Conservation (phyloP, 1,140 invertebrate species). For the Hyphantria cunea region DNA sequence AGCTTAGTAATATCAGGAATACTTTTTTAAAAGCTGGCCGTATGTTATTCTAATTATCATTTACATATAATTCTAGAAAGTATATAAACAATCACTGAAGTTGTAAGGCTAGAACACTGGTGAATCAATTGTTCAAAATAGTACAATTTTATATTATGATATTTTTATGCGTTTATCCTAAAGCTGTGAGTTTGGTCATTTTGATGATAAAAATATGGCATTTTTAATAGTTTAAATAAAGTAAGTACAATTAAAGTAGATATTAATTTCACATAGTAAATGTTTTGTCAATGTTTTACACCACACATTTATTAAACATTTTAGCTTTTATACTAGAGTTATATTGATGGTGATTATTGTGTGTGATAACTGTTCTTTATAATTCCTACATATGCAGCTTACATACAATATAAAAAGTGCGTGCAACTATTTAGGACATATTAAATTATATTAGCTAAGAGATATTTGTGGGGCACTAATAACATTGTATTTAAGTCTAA, state of each 20-base stretch:
- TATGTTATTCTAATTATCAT: no score
- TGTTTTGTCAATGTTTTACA: neutral
- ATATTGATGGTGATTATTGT: neutral
- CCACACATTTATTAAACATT: neutral
- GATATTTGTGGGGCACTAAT: no score
- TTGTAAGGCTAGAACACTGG: neutral
- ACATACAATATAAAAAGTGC: neutral
- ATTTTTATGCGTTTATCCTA: neutral
- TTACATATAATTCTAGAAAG: no score
- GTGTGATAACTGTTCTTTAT: neutral
- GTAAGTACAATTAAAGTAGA: neutral
- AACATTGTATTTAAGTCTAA: no score
- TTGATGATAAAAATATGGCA: neutral
- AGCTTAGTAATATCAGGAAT: no score
- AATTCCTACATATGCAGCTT: neutral
- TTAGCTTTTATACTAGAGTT: neutral
- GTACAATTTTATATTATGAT: neutral
- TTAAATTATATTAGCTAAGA: no score
- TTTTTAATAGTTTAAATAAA: neutral
- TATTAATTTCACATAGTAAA: neutral
- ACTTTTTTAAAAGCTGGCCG: no score
- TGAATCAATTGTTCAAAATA: neutral
- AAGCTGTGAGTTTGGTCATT: neutral
- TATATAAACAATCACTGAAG: neutral
- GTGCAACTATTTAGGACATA: no score